Evolutionary conservation across 2,113 vertebrate species (phyloP).

Genomic region (Paramisgurnus dabryanus): DNA sequence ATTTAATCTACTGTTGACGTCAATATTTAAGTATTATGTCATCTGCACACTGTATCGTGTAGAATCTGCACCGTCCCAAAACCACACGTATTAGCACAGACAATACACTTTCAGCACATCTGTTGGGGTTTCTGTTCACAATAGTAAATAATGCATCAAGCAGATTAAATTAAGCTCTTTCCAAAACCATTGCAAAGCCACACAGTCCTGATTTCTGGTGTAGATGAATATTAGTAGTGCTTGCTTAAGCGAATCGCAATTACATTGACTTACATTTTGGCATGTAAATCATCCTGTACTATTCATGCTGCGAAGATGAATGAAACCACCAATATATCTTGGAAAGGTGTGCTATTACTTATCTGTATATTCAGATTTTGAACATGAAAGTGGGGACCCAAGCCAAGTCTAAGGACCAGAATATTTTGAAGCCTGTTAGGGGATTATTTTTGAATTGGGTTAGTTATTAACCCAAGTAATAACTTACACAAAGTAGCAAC

Average conservation of each 20-base stretch:
- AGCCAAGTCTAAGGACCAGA: too few relatives aligned
- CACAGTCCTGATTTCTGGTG: neutral
- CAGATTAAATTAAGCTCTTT: constrained; percentile 1
- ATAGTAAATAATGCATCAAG: neutral
- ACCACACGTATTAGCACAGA: neutral
- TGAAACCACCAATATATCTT: too few relatives aligned
- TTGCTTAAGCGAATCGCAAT: neutral
- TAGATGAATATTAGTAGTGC: neutral
- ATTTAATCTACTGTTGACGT: neutral
- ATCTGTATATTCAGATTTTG: too few relatives aligned
- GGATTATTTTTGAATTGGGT: too few relatives aligned
- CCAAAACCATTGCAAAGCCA: neutral
- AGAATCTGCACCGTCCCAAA: neutral
- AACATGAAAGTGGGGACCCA: too few relatives aligned
- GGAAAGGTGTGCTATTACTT: too few relatives aligned
- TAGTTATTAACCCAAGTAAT: too few relatives aligned
- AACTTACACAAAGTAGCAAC: too few relatives aligned
- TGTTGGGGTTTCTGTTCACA: constrained; percentile 4
- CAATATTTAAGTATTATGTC: neutral
- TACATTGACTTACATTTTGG: neutral
- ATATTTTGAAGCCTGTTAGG: too few relatives aligned
- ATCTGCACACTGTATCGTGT: neutral
- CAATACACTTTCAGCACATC: neutral
- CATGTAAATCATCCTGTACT: neutral
- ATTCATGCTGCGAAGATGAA: too few relatives aligned